Conservation (phyloP, 2,888 invertebrate genomes). For the Orthosia cruda region DNA sequence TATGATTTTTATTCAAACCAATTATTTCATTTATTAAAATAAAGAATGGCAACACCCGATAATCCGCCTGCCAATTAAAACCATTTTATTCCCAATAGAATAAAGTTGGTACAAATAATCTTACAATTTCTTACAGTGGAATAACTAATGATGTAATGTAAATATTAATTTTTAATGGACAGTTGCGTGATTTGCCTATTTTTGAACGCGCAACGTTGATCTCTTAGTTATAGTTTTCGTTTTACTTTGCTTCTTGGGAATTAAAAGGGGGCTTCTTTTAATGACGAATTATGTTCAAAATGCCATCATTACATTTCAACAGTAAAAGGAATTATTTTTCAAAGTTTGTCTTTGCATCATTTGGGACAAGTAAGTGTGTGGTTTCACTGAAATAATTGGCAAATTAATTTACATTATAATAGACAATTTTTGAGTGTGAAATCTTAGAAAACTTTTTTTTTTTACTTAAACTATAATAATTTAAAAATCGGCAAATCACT, state of each 20-base stretch:
- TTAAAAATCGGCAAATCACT: slow-evolving; percentile 83
- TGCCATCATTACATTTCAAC: slow-evolving; percentile 4
- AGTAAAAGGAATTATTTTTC: background rate
- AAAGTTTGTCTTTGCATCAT: background rate
- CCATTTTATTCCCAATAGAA: slow-evolving; percentile 35
- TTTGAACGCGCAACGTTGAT: slow-evolving; percentile 77
- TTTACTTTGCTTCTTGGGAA: slow-evolving; percentile 63
- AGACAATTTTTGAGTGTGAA: background rate
- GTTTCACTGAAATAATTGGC: slow-evolving; percentile 2
- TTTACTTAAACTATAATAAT: slow-evolving; percentile 30
- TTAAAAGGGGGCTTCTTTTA: too few species aligned
- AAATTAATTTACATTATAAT: slow-evolving; percentile 23
- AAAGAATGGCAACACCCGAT: background rate
- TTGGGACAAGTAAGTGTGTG: slow-evolving; percentile 5
- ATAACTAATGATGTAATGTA: slow-evolving; percentile 61
- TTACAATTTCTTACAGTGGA: slow-evolving; percentile 54
- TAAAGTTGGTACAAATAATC: slow-evolving; percentile 67
- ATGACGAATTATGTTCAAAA: slow-evolving; percentile 16
- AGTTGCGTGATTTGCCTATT: slow-evolving; percentile 80
- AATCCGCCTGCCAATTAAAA: background rate
- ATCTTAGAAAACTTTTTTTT: slow-evolving; percentile 16
- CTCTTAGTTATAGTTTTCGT: slow-evolving; percentile 74
- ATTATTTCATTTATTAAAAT: slow-evolving; percentile 10
- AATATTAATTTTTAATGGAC: slow-evolving; percentile 66
- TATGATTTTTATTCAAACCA: slow-evolving; percentile 34